A percentile compares a stretch with the other conserved stretches of the same genome.
Evolutionary conservation across 2,888 invertebrate genomes (phyloP).

Genomic region (Corythucha ciliata): DNA sequence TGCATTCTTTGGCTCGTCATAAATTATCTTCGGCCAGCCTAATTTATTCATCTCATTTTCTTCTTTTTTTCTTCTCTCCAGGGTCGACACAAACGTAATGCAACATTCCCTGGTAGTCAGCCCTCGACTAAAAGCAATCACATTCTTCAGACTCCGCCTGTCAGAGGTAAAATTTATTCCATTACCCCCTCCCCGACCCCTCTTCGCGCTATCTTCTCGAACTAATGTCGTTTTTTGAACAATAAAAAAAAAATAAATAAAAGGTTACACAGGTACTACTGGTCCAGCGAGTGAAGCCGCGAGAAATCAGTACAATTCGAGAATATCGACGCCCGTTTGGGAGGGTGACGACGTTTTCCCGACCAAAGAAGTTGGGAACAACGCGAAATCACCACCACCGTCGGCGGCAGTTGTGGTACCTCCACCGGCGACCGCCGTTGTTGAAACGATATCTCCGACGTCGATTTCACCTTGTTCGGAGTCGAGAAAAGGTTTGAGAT

Average conservation of each 20-base stretch:
- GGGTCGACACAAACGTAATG: slow-evolving; percentile 70
- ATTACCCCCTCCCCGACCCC: background rate
- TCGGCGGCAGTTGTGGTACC: slow-evolving; percentile 23
- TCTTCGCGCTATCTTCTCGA: background rate
- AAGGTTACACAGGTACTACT: slow-evolving; percentile 19
- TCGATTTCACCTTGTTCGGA: too few relatives aligned
- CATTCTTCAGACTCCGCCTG: slow-evolving; percentile 50
- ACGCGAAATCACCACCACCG: slow-evolving; percentile 21
- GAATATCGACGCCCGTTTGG: slow-evolving; percentile 31
- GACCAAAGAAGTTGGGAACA: slow-evolving; percentile 34
- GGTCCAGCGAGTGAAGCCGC: slow-evolving; percentile 24
- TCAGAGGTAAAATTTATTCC: slow-evolving; percentile 46
- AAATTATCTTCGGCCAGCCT: too few relatives aligned
- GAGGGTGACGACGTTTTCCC: slow-evolving; percentile 37
- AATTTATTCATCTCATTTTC: too few relatives aligned
- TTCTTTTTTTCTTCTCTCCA: slow-evolving; percentile 39
- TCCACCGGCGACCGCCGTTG: too few relatives aligned
- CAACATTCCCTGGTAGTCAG: slow-evolving; percentile 55
- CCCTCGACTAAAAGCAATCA: slow-evolving; percentile 47
- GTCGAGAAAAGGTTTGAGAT: slow-evolving; percentile 32
- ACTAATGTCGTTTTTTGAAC: background rate
- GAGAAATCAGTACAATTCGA: slow-evolving; percentile 29
- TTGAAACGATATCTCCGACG: slow-evolving; percentile 22
- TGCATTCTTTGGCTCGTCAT: too few relatives aligned
- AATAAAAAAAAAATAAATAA: background rate